Evolutionary conservation across 2,113 vertebrate species (phyloP).

Genomic region (Clarias magur): DNA sequence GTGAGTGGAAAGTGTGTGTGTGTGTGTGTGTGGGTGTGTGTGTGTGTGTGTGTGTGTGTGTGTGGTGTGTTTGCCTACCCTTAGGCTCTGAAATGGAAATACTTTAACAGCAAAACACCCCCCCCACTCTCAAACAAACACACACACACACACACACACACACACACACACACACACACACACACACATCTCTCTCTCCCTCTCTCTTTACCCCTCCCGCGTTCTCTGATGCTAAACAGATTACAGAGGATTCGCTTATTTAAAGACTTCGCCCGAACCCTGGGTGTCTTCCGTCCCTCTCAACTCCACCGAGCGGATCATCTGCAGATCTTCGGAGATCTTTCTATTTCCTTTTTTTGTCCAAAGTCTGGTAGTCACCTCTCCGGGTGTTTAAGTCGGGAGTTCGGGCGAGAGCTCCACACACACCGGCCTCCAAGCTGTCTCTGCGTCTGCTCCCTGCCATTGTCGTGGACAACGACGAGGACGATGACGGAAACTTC

Average conservation of each 20-base stretch:
- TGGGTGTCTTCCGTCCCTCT: constrained; percentile 57
- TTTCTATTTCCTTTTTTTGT: not conserved
- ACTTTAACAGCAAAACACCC: constrained; percentile 73
- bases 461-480: constrained; percentile 84
- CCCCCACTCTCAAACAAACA: constrained; percentile 21
- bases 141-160: constrained; percentile 9
- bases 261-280: constrained; percentile 69
- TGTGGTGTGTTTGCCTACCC: constrained; percentile 56
- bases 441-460: constrained; percentile 72
- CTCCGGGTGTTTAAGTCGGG: constrained; percentile 31
- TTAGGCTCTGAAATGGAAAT: constrained; percentile 80
- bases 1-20: constrained; percentile 75
- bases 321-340: not conserved
- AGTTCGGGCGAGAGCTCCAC: constrained; percentile 46
- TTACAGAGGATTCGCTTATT: constrained; percentile 75
- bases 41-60: not conserved
- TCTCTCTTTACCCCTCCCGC: constrained; percentile 25
- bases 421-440: constrained; percentile 59
- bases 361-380: constrained; percentile 5
- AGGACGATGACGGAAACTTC: constrained; percentile 90
- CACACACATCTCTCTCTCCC: not conserved
- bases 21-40: constrained; percentile 56
- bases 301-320: not conserved
- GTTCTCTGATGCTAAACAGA: constrained; percentile 69
- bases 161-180: not conserved